phyloP scores from a whole-genome alignment of 2,888 invertebrate species.

The Flexamia atlantica region DNA sequence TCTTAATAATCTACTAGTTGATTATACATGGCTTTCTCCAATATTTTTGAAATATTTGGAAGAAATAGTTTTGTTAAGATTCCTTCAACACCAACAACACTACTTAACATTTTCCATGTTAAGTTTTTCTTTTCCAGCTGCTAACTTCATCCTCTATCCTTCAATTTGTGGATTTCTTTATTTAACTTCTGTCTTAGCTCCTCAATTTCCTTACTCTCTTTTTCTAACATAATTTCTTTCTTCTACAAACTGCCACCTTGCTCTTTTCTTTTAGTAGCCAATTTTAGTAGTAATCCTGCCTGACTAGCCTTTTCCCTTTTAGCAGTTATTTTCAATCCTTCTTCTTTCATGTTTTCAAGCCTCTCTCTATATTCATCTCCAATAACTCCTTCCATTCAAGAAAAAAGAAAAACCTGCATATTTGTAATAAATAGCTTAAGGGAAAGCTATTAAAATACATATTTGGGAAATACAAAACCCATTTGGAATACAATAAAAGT shows the following conservation, averaged over 20 bases:
- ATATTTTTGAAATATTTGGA: too few relatives aligned
- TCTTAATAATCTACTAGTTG: too few relatives aligned
- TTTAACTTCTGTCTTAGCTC: conserved; percentile 35
- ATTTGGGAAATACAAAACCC: not conserved
- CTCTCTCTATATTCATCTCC: conserved; percentile 32
- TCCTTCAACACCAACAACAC: conserved; percentile 19
- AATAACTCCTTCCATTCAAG: conserved; percentile 28
- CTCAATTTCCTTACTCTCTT: conserved; percentile 43
- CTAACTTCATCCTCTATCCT: conserved; percentile 27
- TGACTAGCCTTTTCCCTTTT: conserved; percentile 25
- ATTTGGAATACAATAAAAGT: conserved; percentile 15
- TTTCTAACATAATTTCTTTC: conserved; percentile 19
- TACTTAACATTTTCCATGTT: conserved; percentile 10
- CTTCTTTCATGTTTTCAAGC: conserved; percentile 34
- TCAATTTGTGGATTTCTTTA: conserved; percentile 21
- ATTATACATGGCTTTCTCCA: too few relatives aligned
- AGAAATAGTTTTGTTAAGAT: conserved; percentile 12
- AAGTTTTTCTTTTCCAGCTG: conserved; percentile 44
- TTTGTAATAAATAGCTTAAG: conserved; percentile 4
- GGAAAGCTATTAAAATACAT: conserved; percentile 13
- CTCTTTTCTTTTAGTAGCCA: conserved; percentile 43
- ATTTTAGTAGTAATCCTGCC: not conserved
- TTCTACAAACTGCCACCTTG: conserved; percentile 29
- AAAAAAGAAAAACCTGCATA: conserved; percentile 13
- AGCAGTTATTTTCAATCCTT: conserved; percentile 42